Evolutionary conservation across 2,113 vertebrate genomes (phyloP).

Genomic region (Madoqua kirkii): DNA sequence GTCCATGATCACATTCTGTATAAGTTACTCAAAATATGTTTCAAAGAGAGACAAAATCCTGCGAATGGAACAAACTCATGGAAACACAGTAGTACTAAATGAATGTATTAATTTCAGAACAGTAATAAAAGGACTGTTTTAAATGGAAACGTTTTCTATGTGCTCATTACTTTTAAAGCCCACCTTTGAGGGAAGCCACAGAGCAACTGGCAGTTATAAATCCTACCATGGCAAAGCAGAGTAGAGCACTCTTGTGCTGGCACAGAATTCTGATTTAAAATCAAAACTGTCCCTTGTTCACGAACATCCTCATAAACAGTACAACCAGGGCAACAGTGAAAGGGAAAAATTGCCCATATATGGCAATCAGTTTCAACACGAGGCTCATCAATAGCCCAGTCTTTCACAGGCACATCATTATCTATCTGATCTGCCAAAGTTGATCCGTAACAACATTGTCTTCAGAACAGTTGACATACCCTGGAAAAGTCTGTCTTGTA

Average conservation of each 20-base stretch:
- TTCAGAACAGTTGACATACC: constrained; percentile 27
- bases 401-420: constrained; percentile 69
- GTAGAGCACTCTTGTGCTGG: neutral
- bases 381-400: constrained; percentile 64
- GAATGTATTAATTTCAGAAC: neutral
- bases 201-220: neutral
- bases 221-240: neutral
- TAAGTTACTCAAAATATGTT: neutral
- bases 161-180: constrained; percentile 44
- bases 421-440: constrained; percentile 73
- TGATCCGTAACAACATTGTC: constrained; percentile 63
- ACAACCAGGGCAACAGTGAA: constrained; percentile 31
- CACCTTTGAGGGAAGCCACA: neutral
- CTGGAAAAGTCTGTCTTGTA: constrained; percentile 62
- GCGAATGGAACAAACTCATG: neutral
- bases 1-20: neutral
- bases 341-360: neutral
- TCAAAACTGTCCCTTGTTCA: constrained; percentile 62
- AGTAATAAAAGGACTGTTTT: constrained; percentile 3
- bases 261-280: constrained; percentile 29
- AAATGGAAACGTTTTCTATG: neutral
- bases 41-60: neutral
- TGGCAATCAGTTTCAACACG: constrained; percentile 69
- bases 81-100: neutral
- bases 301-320: constrained; percentile 55